Conservation (phyloP, 2,113 vertebrate species). For the Ciconia stormi region DNA sequence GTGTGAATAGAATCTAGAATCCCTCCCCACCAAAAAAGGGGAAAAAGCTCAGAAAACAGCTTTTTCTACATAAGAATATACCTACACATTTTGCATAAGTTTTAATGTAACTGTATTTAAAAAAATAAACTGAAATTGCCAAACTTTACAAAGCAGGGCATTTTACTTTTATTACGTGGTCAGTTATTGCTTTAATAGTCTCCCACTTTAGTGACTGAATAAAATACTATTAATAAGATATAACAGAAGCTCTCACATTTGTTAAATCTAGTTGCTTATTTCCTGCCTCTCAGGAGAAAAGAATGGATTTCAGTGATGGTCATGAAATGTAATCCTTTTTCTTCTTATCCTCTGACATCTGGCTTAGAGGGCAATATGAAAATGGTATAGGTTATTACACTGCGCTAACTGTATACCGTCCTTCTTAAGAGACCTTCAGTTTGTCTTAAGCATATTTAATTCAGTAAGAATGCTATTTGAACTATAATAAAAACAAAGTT, state of each 20-base stretch:
- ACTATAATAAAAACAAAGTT: background rate
- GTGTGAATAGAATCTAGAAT: background rate
- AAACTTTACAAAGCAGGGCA: background rate
- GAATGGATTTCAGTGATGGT: background rate
- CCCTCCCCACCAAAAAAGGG: background rate
- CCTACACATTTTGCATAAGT: background rate
- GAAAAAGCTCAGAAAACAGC: accelerated
- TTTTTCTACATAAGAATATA: background rate
- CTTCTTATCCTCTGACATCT: background rate
- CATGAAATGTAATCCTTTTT: background rate
- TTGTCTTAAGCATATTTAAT: background rate
- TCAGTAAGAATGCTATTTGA: background rate
- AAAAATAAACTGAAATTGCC: background rate
- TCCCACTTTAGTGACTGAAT: background rate
- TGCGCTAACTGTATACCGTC: background rate
- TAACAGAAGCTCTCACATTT: background rate
- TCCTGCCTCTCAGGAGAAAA: background rate
- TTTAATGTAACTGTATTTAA: background rate
- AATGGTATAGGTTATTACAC: background rate
- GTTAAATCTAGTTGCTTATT: background rate
- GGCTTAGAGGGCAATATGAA: background rate
- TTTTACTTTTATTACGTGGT: background rate
- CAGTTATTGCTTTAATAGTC: background rate
- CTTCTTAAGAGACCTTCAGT: background rate
- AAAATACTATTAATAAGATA: background rate